Evolutionary conservation across 2,888 invertebrate genomes (phyloP), one percentile per base, ranked within the genome.

Genomic region (Elaeidobius kamerunicus): DNA sequence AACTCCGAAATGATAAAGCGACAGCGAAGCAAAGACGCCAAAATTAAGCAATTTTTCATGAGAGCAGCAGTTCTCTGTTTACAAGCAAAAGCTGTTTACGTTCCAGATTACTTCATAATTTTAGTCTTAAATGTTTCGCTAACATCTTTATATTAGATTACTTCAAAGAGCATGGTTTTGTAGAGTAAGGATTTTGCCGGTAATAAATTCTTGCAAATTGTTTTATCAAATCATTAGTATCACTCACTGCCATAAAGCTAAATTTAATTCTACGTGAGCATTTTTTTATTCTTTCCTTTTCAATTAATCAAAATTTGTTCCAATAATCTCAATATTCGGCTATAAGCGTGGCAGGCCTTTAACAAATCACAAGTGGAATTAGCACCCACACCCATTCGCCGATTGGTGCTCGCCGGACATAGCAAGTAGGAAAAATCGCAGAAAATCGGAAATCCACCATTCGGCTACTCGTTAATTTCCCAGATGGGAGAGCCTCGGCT

Each of bases 1-100:
- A 45, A 45, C 35, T 14, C 15, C 11, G 20, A 36, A 36, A 20
- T 35, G 36, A 45, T 45, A 46, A 46, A 39, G 39, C 6, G 32
- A 39, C 20, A 17, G 39, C 20, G 15, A 11, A 41, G 32, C 32
- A 41, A 48, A 48, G 48, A 40, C 30, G 32, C 32, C 20, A 19
- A 34, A 48, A 48, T 48, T 48, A 34, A 19, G 40, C 40, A 32
- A 39, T 47, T 47, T 47, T 39, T 39, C 39, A 47, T 47, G 32
- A 20, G 40, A 48, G 19, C 32, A 32, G 38, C 16, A 3, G 16
- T 15, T 41, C 15, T 15, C 27, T 27, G 16, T 41, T 41, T 20
- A 38, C 38, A 38, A 38, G n/a, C 3, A 18, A 16, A 38, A 9
- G 38, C 32, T 2, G 41, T 41, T 41, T 41, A 41, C 27, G 14